Conservation (phyloP, 2,888 invertebrate species). For the Synanthedon formicaeformis region DNA sequence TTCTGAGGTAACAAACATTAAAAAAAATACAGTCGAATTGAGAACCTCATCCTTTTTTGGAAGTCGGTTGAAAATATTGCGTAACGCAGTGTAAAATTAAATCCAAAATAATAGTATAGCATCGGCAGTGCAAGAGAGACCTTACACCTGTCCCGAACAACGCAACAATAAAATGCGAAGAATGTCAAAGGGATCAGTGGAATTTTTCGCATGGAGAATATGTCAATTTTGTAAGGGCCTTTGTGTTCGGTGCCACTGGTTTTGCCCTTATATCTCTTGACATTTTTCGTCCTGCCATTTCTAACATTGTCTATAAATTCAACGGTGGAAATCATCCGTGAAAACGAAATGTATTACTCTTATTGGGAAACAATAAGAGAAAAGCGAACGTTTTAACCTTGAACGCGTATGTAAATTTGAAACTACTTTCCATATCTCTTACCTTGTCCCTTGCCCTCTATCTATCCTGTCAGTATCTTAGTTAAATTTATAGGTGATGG, state of each 20-base stretch:
- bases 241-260: constrained; percentile 10
- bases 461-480: too few species aligned
- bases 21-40: too few species aligned
- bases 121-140: background rate
- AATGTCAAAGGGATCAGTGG: constrained; percentile 29
- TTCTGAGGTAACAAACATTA: too few species aligned
- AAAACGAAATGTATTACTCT: background rate
- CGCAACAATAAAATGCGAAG: constrained; percentile 28
- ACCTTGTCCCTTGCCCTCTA: too few species aligned
- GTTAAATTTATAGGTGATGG: too few species aligned
- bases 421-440: too few species aligned
- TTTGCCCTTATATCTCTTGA: background rate
- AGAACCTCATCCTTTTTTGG: too few species aligned
- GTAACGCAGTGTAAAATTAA: too few species aligned
- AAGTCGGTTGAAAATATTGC: too few species aligned
- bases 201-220: constrained; percentile 28
- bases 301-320: background rate
- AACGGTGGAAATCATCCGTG: background rate
- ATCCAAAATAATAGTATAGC: background rate
- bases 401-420: too few species aligned
- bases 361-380: too few species aligned
- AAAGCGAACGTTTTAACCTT: too few species aligned
- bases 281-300: background rate
- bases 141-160: constrained; percentile 1
- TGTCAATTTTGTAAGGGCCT: constrained; percentile 30